Conservation (phyloP, 2,113 vertebrate species). For the Prunella fulvescens region DNA sequence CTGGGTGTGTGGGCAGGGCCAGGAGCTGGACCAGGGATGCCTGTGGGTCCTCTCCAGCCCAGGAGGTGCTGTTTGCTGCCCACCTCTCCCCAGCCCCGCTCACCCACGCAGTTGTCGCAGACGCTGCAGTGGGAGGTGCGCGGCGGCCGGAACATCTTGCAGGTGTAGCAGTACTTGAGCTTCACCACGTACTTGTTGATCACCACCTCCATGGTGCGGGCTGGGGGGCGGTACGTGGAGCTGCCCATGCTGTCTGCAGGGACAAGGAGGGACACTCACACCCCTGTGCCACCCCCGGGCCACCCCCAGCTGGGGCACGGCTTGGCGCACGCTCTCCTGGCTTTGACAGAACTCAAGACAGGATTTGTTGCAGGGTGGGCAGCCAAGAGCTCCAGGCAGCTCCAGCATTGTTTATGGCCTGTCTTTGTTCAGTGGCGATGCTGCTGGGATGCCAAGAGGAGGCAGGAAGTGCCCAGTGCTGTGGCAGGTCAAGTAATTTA, state of each 20-base stretch:
- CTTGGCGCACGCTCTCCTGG: rapidly evolving
- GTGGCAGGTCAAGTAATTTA: background rate
- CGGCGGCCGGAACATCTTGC: constrained; percentile 94
- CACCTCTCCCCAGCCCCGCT: background rate
- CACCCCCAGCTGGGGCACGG: background rate
- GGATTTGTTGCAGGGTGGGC: background rate
- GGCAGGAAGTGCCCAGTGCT: background rate
- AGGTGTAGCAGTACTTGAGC: constrained; percentile 97
- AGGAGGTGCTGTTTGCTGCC: background rate
- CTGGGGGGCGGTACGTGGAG: constrained; percentile 88
- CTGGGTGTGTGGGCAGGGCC: background rate
- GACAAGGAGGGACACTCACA: background rate
- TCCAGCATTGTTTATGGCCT: background rate
- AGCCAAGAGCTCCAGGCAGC: background rate
- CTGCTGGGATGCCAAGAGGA: background rate
- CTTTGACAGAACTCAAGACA: background rate
- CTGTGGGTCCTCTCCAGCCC: background rate
- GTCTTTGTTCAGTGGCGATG: background rate
- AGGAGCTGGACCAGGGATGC: rapidly evolving
- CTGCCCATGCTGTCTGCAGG: constrained; percentile 86
- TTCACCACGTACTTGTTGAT: constrained; percentile 94
- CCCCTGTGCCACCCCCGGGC: background rate
- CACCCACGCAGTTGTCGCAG: constrained; percentile 97
- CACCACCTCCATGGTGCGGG: constrained; percentile 90
- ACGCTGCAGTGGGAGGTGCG: constrained; percentile 95